Evolutionary conservation across 2,113 vertebrate species (phyloP), one percentile per base, ranked within the genome.

Genomic region (Dipodomys merriami): DNA sequence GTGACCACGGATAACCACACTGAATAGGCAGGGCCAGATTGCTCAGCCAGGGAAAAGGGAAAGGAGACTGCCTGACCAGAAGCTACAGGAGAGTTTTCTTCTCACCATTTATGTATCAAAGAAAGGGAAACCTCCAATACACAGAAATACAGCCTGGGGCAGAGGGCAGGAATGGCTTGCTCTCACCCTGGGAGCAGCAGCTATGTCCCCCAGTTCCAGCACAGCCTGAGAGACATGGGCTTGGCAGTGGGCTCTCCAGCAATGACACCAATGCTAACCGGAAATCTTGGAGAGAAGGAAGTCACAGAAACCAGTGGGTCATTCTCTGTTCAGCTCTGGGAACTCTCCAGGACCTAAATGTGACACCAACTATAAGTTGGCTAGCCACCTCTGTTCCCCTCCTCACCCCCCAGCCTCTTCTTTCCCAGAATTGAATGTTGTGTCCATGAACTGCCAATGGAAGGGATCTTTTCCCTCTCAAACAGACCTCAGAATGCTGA

Each of bases 401-500:
- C 6, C 30, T 20, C 16, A 33, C 29, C 33, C 35, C 65, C 62
- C 16, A 91, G 60, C 3, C 33, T 46, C 65, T 92, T 79, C 85
- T 74, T 82, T 91, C 83, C 67, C 16, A 62, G 76, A 62, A 29
- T 88, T n/a, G 46, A 94, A 80, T 7, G 18, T 35, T 27, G 65
- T 25, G 86, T 39, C 81, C 39, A 27, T 4, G 76, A 90, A 81
- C 62, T 87, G 86, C 74, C 87, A 88, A 86, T 95, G 79, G 74
- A 92, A 65, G 74, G 92, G 30, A 92, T 90, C 83, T 71, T 91
- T 67, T 44, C 53, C 84, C 76, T 95, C 11, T 19, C 81, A 77
- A 84, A 82, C 93, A 81, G 82, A 91, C 86, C 46, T 95, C 84
- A 60, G 79, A 79, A 96, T 71, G 86, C 94, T 93, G 95, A 35